A percentile compares a stretch with the other conserved stretches of the same genome.
Evolutionary conservation across 2,888 invertebrate species (phyloP).

Genomic region (Drosophila subsilvestris): DNA sequence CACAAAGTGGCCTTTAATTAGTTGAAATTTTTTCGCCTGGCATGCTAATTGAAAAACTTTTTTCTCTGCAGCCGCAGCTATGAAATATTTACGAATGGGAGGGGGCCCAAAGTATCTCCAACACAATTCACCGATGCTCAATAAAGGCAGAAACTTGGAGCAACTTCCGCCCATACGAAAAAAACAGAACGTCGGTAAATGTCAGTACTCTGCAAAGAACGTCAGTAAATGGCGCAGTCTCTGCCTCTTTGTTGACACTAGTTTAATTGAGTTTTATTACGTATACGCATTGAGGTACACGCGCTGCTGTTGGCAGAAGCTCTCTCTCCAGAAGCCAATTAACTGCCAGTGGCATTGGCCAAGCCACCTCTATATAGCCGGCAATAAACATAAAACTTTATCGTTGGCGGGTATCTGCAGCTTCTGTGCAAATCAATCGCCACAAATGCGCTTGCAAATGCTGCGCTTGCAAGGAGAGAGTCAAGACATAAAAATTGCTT

Average conservation of each 20-base stretch:
- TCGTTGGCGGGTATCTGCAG: constrained; percentile 36
- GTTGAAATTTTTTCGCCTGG: constrained; percentile 41
- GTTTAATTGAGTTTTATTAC: constrained; percentile 52
- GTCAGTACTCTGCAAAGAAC: background rate
- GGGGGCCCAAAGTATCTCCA: constrained; percentile 30
- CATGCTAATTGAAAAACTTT: constrained; percentile 55
- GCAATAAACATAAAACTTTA: constrained; percentile 51
- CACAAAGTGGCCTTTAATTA: constrained; percentile 44
- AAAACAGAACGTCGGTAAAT: background rate
- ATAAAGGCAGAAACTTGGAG: constrained; percentile 14
- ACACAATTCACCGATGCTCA: constrained; percentile 12
- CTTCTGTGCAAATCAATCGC: constrained; percentile 47
- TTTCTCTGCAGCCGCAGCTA: constrained; percentile 19
- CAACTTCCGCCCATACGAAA: background rate
- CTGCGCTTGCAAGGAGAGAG: constrained; percentile 7
- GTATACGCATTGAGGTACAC: constrained; percentile 43
- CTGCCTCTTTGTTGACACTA: constrained; percentile 30
- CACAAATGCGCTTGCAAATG: constrained; percentile 38
- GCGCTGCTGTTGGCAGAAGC: background rate
- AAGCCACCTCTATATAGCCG: constrained; percentile 5
- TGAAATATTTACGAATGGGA: constrained; percentile 33
- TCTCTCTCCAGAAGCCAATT: constrained; percentile 22
- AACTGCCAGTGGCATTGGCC: constrained; percentile 27
- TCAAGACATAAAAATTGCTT: constrained; percentile 13
- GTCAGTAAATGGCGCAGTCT: background rate